Conservation (phyloP, 1,140 invertebrate species). For the Babylonia areolata region DNA sequence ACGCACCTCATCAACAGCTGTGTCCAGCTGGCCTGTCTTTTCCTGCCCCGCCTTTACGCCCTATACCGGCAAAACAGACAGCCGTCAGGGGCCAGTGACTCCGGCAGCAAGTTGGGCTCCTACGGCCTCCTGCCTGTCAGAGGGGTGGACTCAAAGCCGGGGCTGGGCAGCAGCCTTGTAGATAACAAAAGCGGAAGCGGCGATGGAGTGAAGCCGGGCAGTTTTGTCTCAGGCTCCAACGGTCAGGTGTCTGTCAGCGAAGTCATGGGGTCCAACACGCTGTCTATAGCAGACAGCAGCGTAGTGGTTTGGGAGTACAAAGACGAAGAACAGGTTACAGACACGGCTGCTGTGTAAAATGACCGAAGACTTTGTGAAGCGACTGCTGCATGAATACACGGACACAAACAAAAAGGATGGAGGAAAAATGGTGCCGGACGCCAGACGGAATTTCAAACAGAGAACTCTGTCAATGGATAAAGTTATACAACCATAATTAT, state of each 20-base stretch:
- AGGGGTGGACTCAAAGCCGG: neutral
- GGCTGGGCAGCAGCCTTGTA: neutral
- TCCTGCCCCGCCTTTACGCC: slow-evolving; percentile 70
- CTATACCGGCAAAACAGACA: slow-evolving; percentile 65
- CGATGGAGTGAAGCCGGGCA: neutral
- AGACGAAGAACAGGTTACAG: neutral
- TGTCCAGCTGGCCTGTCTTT: slow-evolving; percentile 57
- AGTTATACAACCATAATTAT: too few species aligned
- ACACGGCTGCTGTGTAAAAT: slow-evolving; percentile 1
- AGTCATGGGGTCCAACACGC: slow-evolving; percentile 11
- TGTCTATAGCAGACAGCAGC: neutral
- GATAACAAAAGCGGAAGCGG: neutral
- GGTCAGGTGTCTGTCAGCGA: slow-evolving; percentile 6
- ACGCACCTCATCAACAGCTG: slow-evolving; percentile 54
- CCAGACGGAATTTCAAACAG: too few species aligned
- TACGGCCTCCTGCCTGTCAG: neutral
- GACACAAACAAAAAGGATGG: too few species aligned
- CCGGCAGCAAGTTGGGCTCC: slow-evolving; percentile 30
- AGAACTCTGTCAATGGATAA: too few species aligned
- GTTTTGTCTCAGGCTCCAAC: neutral
- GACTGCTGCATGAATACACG: too few species aligned
- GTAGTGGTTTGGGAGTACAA: neutral
- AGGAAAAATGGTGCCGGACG: too few species aligned
- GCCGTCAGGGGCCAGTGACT: neutral
- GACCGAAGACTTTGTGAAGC: too few species aligned